Evolutionary conservation across 2,113 vertebrate genomes (phyloP), one percentile per base, ranked within the genome.

Genomic region (Cyprinus carpio): DNA sequence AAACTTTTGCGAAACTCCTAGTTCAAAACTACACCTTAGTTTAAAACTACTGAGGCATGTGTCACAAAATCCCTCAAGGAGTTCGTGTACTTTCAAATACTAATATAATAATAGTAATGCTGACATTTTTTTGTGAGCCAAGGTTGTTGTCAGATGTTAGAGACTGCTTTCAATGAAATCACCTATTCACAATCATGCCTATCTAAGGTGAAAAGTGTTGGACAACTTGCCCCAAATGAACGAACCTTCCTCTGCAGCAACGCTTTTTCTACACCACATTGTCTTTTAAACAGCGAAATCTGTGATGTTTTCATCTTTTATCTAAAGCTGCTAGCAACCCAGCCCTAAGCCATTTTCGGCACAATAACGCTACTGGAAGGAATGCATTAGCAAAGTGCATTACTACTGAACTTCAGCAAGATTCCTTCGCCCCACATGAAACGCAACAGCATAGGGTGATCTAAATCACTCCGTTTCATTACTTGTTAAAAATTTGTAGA

Each of bases 381-480:
- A 64, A 49, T 10, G 60, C 51, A 43, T 79, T 79, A 62, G 13
- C 3, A 81, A 65, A 65, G 6, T 65, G 40, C 78, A 81, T 31
- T 80, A 18, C 58, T 43, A 43, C n/a, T 27, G 20, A 81, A 81
- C 27, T 23, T 5, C 20, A 15, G 18, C 0, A 0, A 51, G 18
- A 69, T 31, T 11, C 43, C n/a, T n/a, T n/a, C 4, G 2, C n/a
- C 43, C 79, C 40, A 51, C 20, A 29, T 40, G 18, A 43, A 64
- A 64, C 4, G 34, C 0, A 58, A 80, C n/a, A 80, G 25, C 34
- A n/a, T n/a, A 29, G 34, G 34, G 2, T 40, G 54, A 80, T 43
- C 40, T 20, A 69, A 81, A 67, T 81, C 80, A 69, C 49, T 51
- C 49, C 4, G 49, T 51, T 51, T 51, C 49, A 51, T 51, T 51